phyloP scores from a whole-genome alignment of 2,797 vertebrate species.

The Micrastur ruficollis region DNA sequence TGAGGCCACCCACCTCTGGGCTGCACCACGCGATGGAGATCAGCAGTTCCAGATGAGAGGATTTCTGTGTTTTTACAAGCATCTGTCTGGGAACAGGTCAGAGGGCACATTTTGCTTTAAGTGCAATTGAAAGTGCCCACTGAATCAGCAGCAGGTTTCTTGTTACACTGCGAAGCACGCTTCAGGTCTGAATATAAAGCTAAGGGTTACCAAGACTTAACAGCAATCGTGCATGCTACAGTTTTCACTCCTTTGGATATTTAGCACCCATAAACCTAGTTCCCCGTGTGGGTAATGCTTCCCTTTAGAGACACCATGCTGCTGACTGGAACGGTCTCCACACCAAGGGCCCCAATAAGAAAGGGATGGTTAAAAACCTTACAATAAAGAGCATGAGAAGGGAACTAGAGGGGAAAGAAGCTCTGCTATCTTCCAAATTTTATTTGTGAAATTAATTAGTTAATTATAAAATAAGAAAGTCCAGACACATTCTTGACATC shows the following conservation, averaged over 20 bases:
- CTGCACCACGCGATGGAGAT: rapidly evolving
- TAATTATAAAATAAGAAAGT: not conserved
- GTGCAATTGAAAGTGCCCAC: not conserved
- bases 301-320: not conserved
- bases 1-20: not conserved
- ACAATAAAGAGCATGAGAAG: not conserved
- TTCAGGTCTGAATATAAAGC: not conserved
- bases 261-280: not conserved
- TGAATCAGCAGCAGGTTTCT: not conserved
- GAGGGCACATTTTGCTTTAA: not conserved
- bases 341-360: not conserved
- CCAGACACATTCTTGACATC: not conserved
- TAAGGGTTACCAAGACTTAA: not conserved
- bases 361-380: not conserved
- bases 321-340: not conserved
- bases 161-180: not conserved
- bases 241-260: not conserved
- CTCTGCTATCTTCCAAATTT: not conserved
- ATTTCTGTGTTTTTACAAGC: not conserved
- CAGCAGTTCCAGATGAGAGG: not conserved
- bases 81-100: not conserved
- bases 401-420: not conserved
- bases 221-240: not conserved
- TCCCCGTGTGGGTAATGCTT: not conserved
- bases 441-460: not conserved